Base-by-base conservation (phyloP, 1,140 invertebrate genomes). In the Protaetia brevitarsis region DNA sequence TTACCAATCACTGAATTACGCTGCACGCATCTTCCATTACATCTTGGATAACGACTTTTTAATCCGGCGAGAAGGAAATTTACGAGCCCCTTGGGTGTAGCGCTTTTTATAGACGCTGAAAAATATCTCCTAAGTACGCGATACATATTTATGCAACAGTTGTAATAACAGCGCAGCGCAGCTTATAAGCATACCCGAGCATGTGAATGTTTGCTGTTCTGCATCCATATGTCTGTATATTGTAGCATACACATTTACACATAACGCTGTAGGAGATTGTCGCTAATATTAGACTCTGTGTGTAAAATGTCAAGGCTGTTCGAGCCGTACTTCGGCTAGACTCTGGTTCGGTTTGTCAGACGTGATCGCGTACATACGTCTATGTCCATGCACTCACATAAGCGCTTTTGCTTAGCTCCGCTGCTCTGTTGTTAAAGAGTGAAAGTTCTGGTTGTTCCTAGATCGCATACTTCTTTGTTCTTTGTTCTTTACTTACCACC, bases 221-320 rank as follows among this genome's bases (percentile, higher is more conserved):
- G 5, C 26, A 51, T 51, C 19, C 26, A 10, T 8, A 51, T 10
- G 19, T 23, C n/a, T n/a, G n/a, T 59, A 59, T 34, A n/a, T 13
- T 59, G 19, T n/a, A n/a, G n/a, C n/a, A n/a, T n/a, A n/a, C n/a
- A n/a, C n/a, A n/a, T n/a, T n/a, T 8, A 1, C 8, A 27, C n/a
- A 59, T 13, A 58, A 59, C 30, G 19, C 29, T 16, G 36, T 28
- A 58, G 29, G 64, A 59, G 64, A 65, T 65, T 65, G 64, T 65
- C 64, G 64, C 64, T 28, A 45, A 65, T 51, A 51, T 51, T 51
- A 51, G 41, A 51, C 41, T 51, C 41, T 51, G 23, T 58, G 51
- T 16, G 26, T 30, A 45, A 65, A 65, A 65, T 65, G 64, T 65
- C 64, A 65, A 65, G 64, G 64, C 57, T 65, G 64, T 26, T 56